These are phyloP conservation scores for Cassiopea andromeda DNA, from an alignment of 30 jellyfish, hydroid and myxozoan species.

Conservation along the genomic window DNA sequence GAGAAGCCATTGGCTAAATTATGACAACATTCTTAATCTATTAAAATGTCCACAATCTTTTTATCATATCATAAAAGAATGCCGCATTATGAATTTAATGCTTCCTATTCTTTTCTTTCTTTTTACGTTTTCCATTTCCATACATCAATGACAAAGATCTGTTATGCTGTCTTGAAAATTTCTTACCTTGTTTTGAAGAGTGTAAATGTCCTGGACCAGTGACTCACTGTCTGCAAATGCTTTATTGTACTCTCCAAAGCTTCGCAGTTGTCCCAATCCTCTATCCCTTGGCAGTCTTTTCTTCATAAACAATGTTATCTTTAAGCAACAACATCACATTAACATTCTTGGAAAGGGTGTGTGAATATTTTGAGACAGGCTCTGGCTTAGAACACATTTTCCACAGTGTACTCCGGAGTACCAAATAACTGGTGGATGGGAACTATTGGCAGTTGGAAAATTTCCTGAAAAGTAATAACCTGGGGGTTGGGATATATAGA, in stretches of 20 bases:
- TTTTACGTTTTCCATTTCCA: not conserved
- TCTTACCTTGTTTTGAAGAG: slow-evolving; percentile 14
- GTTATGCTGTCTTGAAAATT: not conserved
- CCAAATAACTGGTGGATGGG: too few relatives aligned
- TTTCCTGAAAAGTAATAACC: too few relatives aligned
- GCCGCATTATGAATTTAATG: not conserved
- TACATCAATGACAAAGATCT: not conserved
- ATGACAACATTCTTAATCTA: too few relatives aligned
- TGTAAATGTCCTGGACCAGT: slow-evolving; percentile 36
- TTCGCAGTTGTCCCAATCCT: not conserved
- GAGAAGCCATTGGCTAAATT: too few relatives aligned
- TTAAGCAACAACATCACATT: not conserved
- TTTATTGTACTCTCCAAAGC: slow-evolving; percentile 15
- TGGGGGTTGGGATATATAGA: too few relatives aligned
- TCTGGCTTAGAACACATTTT: too few relatives aligned
- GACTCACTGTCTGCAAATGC: slow-evolving; percentile 44
- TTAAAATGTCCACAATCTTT: too few relatives aligned
- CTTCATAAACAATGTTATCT: not conserved
- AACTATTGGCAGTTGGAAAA: too few relatives aligned
- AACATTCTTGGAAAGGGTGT: too few relatives aligned
- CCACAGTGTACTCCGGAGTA: too few relatives aligned
- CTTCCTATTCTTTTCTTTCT: not conserved
- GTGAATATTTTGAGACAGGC: too few relatives aligned
- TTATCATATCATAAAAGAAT: too few relatives aligned
- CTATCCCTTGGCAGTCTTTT: not conserved